Base-by-base conservation (phyloP, 2,113 vertebrate species). In the Ceyx cyanopectus region DNA sequence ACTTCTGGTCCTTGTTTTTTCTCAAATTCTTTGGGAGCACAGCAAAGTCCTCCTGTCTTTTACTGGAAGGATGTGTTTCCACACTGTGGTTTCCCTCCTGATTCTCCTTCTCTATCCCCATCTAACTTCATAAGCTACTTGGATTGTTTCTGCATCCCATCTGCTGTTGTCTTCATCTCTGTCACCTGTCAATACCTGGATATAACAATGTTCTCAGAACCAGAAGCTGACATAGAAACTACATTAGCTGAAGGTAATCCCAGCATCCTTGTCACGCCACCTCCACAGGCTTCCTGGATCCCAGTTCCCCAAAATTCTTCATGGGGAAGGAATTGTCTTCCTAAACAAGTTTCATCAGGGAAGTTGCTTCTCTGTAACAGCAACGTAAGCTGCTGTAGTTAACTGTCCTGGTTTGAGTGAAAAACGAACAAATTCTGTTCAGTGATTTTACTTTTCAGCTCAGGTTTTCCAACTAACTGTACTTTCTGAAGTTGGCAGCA, bases 331-430 rank as follows among this genome's bases (percentile, higher is more conserved):
- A 50, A 14, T 40, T 32, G 21, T 14, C 45, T 26, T 9, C n/a
- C 26, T 26, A 24, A 4, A 22, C n/a, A 43, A 10, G 14, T 43
- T 73, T 46, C 7, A 40, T 11, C 14, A 24, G 30, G 20, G 14
- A 65, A 57, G 37, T 2, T 57, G 7, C 26, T 74, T 22, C 56
- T 45, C 21, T 74, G 3, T 7, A 13, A 16, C 13, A 32, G 9
- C 77, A 32, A 3, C 5, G 5, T 12, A 32, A 1, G 0, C 4
- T 70, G 70, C 65, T 27, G 5, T 5, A 20, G 30, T n/a, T 32
- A 37, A 37, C 37, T 37, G 10, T 37, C 37, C 37, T 37, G 37
- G 37, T 37, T 37, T 37, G 37, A 37, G 37, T 37, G 37, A 37
- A 37, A 37, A 37, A 9, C 10, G 37, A 37, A 37, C 37, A 37